Evolutionary conservation across 2,888 invertebrate genomes (phyloP), one percentile per base, ranked within the genome.

Genomic region (Cosmorhoe ocellata): DNA sequence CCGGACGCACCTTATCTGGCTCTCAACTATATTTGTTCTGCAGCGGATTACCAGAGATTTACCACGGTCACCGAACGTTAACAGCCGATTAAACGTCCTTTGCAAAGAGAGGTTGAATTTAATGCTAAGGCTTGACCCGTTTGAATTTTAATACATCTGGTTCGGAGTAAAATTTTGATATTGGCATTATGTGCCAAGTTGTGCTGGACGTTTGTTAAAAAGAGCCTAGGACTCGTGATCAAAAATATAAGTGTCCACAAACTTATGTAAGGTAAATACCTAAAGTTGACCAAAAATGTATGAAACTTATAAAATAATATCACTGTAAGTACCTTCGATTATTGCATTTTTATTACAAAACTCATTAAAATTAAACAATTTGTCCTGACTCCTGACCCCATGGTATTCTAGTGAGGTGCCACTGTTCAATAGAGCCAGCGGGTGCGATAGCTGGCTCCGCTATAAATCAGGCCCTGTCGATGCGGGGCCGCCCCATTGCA

Each of bases 391-490:
- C 18, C 34, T 41, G 46, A 48, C 46, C 45, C 58, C 50, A 40
- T 26, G 37, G 51, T 30, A 43, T 59, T 61, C 48, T 58, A 56
- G 55, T 46, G 44, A 61, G 62, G 62, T 59, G 59, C 44, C 46
- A 34, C 33, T 47, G 58, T 56, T 56, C 47, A 42, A 61, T 50
- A 51, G 52, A 40, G 51, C 32, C 31, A 61, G 57, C 64, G 74
- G 67, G 75, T 71, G 76, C 79, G 85, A 87, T 85, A 87, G 76
- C 79, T 61, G 64, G 71, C 72, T 73, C 64, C 66, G 72, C 79
- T 67, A 88, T 91, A 91, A 90, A 91, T 91, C 90, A 89, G 79
- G 54, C 33, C 69, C 81, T 87, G 90, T 90, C 91, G 89, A 90
- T 87, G 73, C 76, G 76, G 84, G 77, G 81, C 84, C 84, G 86